Conservation (phyloP, 2,113 vertebrate genomes). For the Calidris pygmaea region DNA sequence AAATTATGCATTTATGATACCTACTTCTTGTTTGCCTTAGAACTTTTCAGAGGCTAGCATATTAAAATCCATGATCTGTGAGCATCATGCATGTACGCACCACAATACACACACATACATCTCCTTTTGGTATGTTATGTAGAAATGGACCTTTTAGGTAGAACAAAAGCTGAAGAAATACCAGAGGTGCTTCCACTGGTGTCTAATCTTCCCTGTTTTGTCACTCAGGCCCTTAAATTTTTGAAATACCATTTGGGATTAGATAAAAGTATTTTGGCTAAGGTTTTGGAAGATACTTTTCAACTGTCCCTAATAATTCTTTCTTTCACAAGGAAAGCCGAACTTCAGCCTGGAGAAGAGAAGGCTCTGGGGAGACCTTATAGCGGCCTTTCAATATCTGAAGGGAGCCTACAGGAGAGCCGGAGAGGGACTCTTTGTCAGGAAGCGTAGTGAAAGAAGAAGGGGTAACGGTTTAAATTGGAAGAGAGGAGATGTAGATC, state of each 20-base stretch:
- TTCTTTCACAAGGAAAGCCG: not conserved
- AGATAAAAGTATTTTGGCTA: not conserved
- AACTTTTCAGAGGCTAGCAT: not conserved
- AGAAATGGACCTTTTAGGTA: not conserved
- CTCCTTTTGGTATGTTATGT: not conserved
- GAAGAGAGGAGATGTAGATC: no score
- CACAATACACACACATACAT: not conserved
- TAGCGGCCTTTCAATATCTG: no score
- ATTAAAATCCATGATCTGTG: not conserved
- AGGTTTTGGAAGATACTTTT: not conserved
- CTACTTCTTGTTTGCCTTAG: not conserved
- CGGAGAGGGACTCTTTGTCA: no score
- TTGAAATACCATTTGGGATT: not conserved
- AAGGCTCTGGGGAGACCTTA: no score
- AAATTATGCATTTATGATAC: not conserved
- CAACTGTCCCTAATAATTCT: not conserved
- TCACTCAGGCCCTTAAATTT: not conserved
- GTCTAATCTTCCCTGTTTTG: not conserved
- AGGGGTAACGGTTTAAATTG: no score
- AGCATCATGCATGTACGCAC: accelerated
- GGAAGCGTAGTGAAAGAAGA: no score
- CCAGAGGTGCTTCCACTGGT: not conserved
- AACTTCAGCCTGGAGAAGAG: no score
- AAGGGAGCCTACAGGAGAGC: no score
- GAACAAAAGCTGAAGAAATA: not conserved